Conservation (phyloP, 1,140 invertebrate genomes). For the Drosophila tani region DNA sequence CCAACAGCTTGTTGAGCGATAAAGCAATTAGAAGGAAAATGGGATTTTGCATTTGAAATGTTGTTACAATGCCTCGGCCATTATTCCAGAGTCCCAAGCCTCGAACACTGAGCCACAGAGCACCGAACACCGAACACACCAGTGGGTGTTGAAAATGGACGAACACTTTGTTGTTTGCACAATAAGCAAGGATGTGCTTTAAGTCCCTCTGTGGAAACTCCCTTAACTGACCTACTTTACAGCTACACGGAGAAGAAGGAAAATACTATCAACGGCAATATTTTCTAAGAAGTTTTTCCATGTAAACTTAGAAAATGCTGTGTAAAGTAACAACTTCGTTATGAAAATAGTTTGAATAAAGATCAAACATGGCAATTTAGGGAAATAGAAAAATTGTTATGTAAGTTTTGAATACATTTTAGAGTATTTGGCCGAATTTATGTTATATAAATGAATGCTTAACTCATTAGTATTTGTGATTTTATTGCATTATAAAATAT, state of each 20-base stretch:
- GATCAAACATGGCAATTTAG: not conserved
- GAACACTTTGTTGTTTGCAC: conserved; percentile 71
- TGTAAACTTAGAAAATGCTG: not conserved
- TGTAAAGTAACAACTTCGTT: not conserved
- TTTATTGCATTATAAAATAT: too few species aligned
- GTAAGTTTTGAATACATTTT: not conserved
- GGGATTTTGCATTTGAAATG: conserved; percentile 80
- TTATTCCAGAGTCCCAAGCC: conserved; percentile 37
- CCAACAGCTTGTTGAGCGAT: conserved; percentile 82
- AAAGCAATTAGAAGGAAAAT: conserved; percentile 82
- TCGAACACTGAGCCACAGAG: conserved; percentile 1
- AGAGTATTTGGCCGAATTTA: not conserved
- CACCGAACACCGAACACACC: conserved; percentile 5
- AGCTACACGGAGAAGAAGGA: conserved; percentile 12
- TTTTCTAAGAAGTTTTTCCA: not conserved
- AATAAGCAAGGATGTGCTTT: conserved; percentile 76
- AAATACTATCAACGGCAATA: not conserved
- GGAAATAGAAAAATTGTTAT: not conserved
- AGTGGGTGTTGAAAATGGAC: conserved; percentile 40
- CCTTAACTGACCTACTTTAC: conserved; percentile 76
- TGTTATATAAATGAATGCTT: not conserved
- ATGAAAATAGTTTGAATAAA: not conserved
- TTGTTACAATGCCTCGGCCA: conserved; percentile 64
- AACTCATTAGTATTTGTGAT: too few species aligned
- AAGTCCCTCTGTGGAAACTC: conserved; percentile 52